Evolutionary conservation across 1,140 invertebrate genomes (phyloP), one percentile per base, ranked within the genome.

Genomic region (Bombus turneri): DNA sequence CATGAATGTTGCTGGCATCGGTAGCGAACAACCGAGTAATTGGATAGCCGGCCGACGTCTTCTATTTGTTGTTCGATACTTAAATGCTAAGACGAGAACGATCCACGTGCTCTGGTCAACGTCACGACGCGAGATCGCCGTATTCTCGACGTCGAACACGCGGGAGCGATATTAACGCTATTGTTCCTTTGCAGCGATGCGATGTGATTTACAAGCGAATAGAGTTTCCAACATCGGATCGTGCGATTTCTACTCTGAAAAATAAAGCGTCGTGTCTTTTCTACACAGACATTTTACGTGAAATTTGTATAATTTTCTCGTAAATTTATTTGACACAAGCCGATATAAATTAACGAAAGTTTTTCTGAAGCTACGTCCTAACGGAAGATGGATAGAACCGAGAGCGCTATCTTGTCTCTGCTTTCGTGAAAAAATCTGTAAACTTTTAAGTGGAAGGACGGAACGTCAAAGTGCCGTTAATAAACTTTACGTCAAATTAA

Each of bases 11-110:
- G 22, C 37, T 34, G 66, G 74, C 74, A 41, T 59, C 75, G 37
- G 69, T 82, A 77, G 47, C 62, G 37, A 88, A 90, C 87, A 31
- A 57, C 34, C 81, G 73, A 74, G 89, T 92, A 91, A 90, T 87
- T 89, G 69, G 53, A 79, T 41, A 86, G 81, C 89, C 91, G 91
- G 92, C 88, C 68, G 83, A 88, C 72, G 90, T 90, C 85, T 91
- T 93, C 91, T 93, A 93, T 93, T 92, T 91, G 90, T 92, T 92
- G 91, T 85, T 88, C 91, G 89, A 93, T 93, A 89, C 89, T 90
- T 81, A 88, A 92, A 93, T 92, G 91, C 90, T 85, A 59, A 81
- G 90, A 91, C 73, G 89, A 90, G 90, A 88, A 91, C 81, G 86
- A 83, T 85, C 76, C 81, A 71, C 77, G 78, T 76, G 89, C 28